These are phyloP conservation scores for Rana temporaria DNA, from an alignment of 2,113 vertebrate species.

Conservation along the genomic window DNA sequence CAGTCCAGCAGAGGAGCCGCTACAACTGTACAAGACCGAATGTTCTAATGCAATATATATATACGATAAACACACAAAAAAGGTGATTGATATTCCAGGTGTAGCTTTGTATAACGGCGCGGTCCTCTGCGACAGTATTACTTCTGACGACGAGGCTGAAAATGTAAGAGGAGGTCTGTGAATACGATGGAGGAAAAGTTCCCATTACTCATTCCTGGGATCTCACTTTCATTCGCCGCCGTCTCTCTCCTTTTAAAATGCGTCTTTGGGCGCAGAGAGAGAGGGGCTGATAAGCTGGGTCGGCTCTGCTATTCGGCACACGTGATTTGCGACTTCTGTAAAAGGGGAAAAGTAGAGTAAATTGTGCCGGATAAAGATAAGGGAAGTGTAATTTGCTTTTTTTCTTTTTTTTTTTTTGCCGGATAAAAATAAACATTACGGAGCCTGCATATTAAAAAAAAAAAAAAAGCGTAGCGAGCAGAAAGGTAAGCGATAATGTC, in stretches of 20 bases:
- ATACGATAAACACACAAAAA: too few relatives aligned
- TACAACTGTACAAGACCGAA: too few relatives aligned
- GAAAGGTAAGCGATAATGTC: constrained; percentile 4
- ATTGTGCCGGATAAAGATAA: constrained; percentile 52
- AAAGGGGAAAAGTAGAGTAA: constrained; percentile 38
- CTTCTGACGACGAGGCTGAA: too few relatives aligned
- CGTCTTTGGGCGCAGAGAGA: neutral
- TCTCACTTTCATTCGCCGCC: constrained; percentile 1
- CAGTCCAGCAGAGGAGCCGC: too few relatives aligned
- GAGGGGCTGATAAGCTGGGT: neutral
- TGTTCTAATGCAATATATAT: too few relatives aligned
- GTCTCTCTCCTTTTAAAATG: neutral
- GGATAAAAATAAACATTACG: constrained; percentile 54
- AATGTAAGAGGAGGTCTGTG: too few relatives aligned
- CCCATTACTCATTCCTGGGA: neutral
- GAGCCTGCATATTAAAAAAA: neutral
- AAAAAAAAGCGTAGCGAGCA: constrained; percentile 11
- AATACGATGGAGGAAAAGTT: too few relatives aligned
- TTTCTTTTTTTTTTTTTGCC: constrained; percentile 59
- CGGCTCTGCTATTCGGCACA: neutral
- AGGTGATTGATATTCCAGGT: too few relatives aligned
- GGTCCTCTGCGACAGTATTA: too few relatives aligned
- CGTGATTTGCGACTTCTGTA: constrained; percentile 35
- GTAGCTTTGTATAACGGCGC: too few relatives aligned
- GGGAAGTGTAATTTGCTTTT: constrained; percentile 61